These are phyloP conservation scores for Mesorhabditis sp. DNA, from an alignment of 2,888 invertebrate genomes.

Conservation along the genomic window DNA sequence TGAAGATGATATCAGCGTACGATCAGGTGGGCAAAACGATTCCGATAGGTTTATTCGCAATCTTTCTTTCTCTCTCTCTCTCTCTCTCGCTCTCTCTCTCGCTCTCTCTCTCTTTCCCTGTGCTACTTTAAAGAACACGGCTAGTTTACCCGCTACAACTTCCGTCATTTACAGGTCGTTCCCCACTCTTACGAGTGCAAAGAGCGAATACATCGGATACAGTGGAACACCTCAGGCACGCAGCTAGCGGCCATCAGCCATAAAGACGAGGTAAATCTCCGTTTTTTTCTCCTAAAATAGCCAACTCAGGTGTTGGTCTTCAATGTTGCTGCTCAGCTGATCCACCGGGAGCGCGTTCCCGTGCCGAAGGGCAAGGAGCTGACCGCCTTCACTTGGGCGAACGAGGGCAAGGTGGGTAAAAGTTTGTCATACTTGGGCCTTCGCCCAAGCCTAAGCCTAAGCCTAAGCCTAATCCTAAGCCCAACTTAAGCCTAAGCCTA, in stretches of 20 bases:
- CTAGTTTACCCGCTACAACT: too few species aligned
- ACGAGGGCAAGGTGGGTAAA: conserved; percentile 71
- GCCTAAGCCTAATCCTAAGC: not conserved
- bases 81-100: too few species aligned
- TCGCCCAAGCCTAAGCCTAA: not conserved
- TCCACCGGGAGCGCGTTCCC: conserved; percentile 23
- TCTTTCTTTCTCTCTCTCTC: too few species aligned
- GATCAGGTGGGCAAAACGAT: conserved; percentile 21
- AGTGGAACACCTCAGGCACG: conserved; percentile 48
- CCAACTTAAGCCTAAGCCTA: not conserved
- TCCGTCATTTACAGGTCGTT: not conserved
- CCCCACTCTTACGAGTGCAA: conserved; percentile 17
- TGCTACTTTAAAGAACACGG: too few species aligned
- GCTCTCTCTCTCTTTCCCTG: too few species aligned
- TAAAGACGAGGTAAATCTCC: conserved; percentile 19
- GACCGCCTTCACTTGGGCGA: conserved; percentile 94
- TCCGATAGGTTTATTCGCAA: not conserved
- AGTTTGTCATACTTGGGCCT: not conserved
- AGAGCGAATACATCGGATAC: conserved; percentile 36
- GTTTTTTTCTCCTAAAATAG: not conserved
- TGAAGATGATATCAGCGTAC: conserved; percentile 31
- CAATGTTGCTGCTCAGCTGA: conserved; percentile 19
- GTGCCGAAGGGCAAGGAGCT: conserved; percentile 58
- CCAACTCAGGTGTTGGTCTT: conserved; percentile 21
- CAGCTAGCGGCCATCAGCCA: conserved; percentile 45